These are phyloP conservation scores for Sebastes steindachneri DNA, from an alignment of 2,797 vertebrate species.

Conservation along the genomic window DNA sequence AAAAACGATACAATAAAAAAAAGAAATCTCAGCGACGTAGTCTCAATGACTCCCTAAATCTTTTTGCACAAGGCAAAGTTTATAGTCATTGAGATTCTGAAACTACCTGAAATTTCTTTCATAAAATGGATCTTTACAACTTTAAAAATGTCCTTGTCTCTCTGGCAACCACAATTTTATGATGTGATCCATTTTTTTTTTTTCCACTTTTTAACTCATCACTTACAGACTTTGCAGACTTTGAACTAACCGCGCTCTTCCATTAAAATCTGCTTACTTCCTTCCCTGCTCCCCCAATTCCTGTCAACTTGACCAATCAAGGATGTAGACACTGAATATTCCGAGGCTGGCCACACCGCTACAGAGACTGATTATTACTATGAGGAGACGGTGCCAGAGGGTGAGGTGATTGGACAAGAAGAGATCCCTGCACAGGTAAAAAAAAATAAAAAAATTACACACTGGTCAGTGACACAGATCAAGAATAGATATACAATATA, in stretches of 20 bases:
- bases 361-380: conserved; percentile 86
- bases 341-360: conserved; percentile 86
- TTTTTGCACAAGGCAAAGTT: conserved; percentile 52
- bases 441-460: conserved; percentile 44
- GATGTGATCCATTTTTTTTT: conserved; percentile 68
- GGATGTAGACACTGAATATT: conserved; percentile 85
- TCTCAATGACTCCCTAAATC: conserved; percentile 67
- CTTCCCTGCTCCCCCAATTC: conserved; percentile 75
- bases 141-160: conserved; percentile 63
- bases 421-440: conserved; percentile 80
- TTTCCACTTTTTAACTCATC: conserved; percentile 68
- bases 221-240: conserved; percentile 63
- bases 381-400: conserved; percentile 83
- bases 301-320: conserved; percentile 84
- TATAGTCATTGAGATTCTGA: conserved; percentile 65
- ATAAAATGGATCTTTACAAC: conserved; percentile 50
- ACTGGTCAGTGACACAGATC: conserved; percentile 26
- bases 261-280: conserved; percentile 83
- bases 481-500: neutral
- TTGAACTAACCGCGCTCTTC: conserved; percentile 81
- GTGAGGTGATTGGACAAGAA: conserved; percentile 83
- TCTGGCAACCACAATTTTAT: conserved; percentile 67
- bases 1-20: conserved; percentile 43
- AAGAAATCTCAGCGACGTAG: conserved; percentile 69
- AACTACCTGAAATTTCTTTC: conserved; percentile 72